Evolutionary conservation across 2,888 invertebrate genomes (phyloP).

Genomic region (Apomyelois bistriatella): DNA sequence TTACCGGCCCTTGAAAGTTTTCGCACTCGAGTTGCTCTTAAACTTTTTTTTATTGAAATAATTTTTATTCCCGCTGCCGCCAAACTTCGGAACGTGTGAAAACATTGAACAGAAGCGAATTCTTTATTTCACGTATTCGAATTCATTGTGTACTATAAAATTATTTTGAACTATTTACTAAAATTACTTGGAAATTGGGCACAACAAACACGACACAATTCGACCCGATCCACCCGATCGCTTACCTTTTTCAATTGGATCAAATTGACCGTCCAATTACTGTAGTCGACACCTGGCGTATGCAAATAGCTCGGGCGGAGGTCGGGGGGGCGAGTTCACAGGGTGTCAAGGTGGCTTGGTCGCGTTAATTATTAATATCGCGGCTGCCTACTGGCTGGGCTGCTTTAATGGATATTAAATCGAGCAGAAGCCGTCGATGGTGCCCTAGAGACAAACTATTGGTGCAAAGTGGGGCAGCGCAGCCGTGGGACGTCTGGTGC

Average conservation of each 20-base stretch:
- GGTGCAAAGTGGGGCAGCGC: background rate
- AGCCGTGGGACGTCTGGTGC: background rate
- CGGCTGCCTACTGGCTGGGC: constrained; percentile 16
- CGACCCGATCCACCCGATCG: constrained; percentile 4
- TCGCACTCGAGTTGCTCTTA: background rate
- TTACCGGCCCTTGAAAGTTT: constrained; percentile 22
- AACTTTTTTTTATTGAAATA: background rate
- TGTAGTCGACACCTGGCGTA: constrained; percentile 38
- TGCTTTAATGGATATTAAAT: constrained; percentile 12
- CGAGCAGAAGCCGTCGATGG: background rate
- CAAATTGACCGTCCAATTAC: constrained; percentile 37
- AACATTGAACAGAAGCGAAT: background rate
- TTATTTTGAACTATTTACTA: background rate
- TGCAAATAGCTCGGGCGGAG: constrained; percentile 15
- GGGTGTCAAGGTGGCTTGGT: constrained; percentile 46
- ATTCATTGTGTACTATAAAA: no score
- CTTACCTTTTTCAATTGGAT: constrained; percentile 27
- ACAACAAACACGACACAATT: constrained; percentile 4
- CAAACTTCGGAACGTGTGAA: background rate
- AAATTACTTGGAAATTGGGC: background rate
- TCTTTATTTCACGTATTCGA: no score
- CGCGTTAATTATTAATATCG: constrained; percentile 47
- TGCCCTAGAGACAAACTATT: background rate
- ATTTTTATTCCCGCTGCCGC: background rate
- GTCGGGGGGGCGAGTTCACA: constrained; percentile 36